phyloP scores from a whole-genome alignment of 2,797 vertebrate species.

The Acrocephalus scirpaceus region DNA sequence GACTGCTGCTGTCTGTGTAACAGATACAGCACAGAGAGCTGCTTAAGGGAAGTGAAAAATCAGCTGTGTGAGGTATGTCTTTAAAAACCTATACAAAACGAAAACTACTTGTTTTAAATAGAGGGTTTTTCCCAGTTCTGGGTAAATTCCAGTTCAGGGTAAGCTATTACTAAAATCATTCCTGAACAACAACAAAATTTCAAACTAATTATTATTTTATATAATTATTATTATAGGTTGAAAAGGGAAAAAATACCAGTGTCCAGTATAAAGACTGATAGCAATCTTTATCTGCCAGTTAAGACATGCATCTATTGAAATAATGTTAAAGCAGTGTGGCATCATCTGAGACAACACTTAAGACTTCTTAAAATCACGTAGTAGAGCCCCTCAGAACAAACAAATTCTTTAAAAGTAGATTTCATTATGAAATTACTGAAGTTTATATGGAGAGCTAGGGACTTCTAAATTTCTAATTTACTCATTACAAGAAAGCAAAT shows the following conservation, averaged over 20 bases:
- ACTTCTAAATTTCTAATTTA: not conserved
- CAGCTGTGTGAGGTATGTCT: not conserved
- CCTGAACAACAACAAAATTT: not conserved
- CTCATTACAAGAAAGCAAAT: not conserved
- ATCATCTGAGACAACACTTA: not conserved
- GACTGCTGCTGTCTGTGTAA: not conserved
- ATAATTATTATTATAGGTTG: too few species aligned
- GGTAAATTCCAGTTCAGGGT: not conserved
- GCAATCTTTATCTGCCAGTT: not conserved
- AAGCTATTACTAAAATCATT: not conserved
- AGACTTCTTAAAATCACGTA: not conserved
- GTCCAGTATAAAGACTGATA: not conserved
- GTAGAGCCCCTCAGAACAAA: not conserved
- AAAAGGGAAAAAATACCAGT: not conserved
- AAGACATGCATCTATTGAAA: fast-evolving
- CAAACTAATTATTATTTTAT: not conserved
- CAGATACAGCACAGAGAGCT: not conserved
- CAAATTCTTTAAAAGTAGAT: not conserved
- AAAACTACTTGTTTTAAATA: not conserved
- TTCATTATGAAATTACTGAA: not conserved
- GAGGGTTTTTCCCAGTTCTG: not conserved
- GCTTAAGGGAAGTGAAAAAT: not conserved
- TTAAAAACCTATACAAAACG: not conserved
- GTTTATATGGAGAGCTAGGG: not conserved
- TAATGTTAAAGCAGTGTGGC: not conserved